Evolutionary conservation across 2,113 vertebrate genomes (phyloP), one percentile per base, ranked within the genome.

Genomic region (Ranitomeya imitator): DNA sequence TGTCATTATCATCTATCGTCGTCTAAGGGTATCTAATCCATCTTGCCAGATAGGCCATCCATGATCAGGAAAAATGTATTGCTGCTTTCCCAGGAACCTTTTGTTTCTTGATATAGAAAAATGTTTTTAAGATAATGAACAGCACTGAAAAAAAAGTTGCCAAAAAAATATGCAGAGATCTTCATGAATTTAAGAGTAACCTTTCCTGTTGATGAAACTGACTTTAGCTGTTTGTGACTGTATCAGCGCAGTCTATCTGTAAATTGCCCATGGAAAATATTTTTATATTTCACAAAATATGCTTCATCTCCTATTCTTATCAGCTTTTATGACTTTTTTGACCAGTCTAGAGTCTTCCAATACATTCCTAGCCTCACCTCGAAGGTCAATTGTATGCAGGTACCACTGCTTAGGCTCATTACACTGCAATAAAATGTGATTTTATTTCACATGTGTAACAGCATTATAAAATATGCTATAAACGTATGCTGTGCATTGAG

Each of bases 21-120:
- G 82, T 85, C 74, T 54, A 55, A 57, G 65, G 45, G 13, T 16
- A 79, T 52, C 60, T 77, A 89, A 89, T 89, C 87, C 76, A 89
- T 89, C 87, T 89, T 78, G 69, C 87, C 83, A 85, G 82, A 89
- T 89, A 89, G 81, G 23, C 71, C 71, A 65, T 85, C 73, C 87
- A 85, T 60, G 21, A 77, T 79, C 73, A 78, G 61, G 81, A 79
- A 57, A 84, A 89, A 89, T 89, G 81, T 84, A 88, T 78, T 88
- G 80, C 87, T 51, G 65, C 87, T 73, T 59, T 55, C 69, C 31
- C 69, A 77, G 60, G 63, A 78, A 57, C 81, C 81, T 69, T 89
- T 85, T 77, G 51, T 85, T 26, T 65, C 9, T 79, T 84, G 87
- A 89, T 82, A 89, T 78, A 89, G 82, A 89, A 69, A 85, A 89